Evolutionary conservation across 2,888 invertebrate genomes (phyloP).

Genomic region (Eulithis prunata): DNA sequence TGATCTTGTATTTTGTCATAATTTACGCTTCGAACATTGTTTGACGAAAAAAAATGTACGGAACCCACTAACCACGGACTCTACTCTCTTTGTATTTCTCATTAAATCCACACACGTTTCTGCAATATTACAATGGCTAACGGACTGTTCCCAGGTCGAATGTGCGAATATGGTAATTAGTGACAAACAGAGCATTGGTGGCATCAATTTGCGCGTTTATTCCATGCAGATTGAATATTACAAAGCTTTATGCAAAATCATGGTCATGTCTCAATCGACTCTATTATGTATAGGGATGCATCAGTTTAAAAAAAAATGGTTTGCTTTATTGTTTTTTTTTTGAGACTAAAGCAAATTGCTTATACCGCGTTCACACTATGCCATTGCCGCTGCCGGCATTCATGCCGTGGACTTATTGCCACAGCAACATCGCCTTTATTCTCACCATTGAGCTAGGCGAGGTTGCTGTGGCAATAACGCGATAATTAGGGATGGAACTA

Average conservation of each 20-base stretch:
- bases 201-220: conserved; percentile 7
- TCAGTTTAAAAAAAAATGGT: too few relatives aligned
- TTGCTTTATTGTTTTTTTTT: too few relatives aligned
- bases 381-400: too few relatives aligned
- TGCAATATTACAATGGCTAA: conserved; percentile 20
- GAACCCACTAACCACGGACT: not conserved
- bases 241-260: not conserved
- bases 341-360: too few relatives aligned
- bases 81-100: conserved; percentile 45
- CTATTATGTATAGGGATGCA: not conserved
- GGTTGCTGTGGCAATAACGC: too few relatives aligned
- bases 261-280: not conserved
- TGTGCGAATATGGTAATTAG: conserved; percentile 21
- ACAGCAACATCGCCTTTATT: too few relatives aligned
- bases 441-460: too few relatives aligned
- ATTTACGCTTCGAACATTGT: too few relatives aligned
- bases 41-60: not conserved
- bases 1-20: too few relatives aligned
- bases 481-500: too few relatives aligned
- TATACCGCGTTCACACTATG: too few relatives aligned
- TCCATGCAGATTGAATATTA: not conserved
- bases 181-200: conserved; percentile 8
- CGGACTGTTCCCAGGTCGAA: conserved; percentile 15
- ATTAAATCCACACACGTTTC: conserved; percentile 37
- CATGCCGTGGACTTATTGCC: too few relatives aligned